Percentiles rank a stretch among this genome's conserved stretches.
Conservation (phyloP, 30 jellyfish, hydroid and myxozoan genomes). For the Cassiopea xamachana region DNA sequence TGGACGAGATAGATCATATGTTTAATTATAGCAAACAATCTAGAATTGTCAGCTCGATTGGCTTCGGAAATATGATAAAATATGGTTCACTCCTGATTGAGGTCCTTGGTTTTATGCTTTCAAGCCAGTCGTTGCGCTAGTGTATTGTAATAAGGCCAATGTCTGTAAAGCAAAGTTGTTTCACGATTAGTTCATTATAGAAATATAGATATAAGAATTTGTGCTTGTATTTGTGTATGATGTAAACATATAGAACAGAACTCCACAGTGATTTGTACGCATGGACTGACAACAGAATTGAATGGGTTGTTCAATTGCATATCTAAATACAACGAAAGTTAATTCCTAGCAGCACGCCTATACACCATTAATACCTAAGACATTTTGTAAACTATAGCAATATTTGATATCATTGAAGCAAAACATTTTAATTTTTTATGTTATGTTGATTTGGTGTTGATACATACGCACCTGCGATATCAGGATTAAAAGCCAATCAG, state of each 20-base stretch:
- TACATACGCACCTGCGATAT: conserved; percentile 4
- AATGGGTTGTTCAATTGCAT: neutral
- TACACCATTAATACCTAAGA: neutral
- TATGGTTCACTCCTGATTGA: no score
- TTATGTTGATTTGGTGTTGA: neutral
- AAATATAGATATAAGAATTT: no score
- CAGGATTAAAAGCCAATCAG: neutral
- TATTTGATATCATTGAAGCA: neutral
- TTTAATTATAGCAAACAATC: no score
- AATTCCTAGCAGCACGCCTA: neutral
- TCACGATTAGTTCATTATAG: no score
- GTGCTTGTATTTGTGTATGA: neutral
- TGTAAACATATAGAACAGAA: neutral
- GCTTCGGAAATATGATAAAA: neutral
- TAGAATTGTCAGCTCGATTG: neutral
- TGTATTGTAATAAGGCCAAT: no score
- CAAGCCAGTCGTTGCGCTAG: no score
- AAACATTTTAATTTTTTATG: conserved; percentile 6
- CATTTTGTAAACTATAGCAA: neutral
- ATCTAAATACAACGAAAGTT: neutral
- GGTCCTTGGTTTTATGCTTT: no score
- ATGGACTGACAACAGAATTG: neutral
- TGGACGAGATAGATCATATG: neutral
- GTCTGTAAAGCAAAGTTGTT: no score
- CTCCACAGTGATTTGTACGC: neutral